Evolutionary conservation across 23 tunicate species (phyloP), one percentile per base, ranked within the genome.

Genomic region (Halocynthia roretzi): DNA sequence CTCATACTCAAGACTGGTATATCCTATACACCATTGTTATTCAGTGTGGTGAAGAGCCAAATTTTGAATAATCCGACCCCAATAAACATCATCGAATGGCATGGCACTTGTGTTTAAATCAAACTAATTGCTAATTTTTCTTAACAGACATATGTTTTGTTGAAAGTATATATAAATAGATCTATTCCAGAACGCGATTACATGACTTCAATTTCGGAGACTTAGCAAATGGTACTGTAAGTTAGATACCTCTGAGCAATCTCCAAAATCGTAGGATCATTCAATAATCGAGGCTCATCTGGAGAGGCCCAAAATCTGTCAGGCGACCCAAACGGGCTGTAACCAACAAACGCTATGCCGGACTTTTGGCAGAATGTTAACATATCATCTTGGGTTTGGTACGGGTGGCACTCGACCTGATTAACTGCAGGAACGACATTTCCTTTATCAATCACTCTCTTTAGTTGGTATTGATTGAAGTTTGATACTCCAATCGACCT

Each of bases 331-430:
- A 89, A 49, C 11, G 85, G 82, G 48, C 88, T 86, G 51, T 76
- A 89, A 6, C 64, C 89, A 6, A 84, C 80, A 10, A 84, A 82
- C 6, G 31, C 61, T 12, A 89, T 84, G 19, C 73, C 76, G 17
- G 54, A 53, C 11, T 73, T 57, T 51, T 84, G 77, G 61, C 96
- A 89, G 53, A 72, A 75, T 8, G 62, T 52, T 14, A 75, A 58
- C 11, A 89, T n/a, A 5, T 84, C 67, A 19, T 68, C 69, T 52
- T 89, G 83, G n/a, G 51, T 71, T 15, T 78, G 48, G 62, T 77
- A 88, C 12, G 93, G 98, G 54, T 93, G 93, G 48, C 71, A 49
- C 75, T 93, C 98, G 15, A 84, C 81, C 68, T 93, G 98, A 75
- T 93, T 83, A 52, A 86, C 83, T 17, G 87, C 85, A 17, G 98